A percentile compares a stretch with the other conserved stretches of the same genome.
phyloP scores from a whole-genome alignment of 2,888 invertebrate species.

The Oconnorella tubifera region DNA sequence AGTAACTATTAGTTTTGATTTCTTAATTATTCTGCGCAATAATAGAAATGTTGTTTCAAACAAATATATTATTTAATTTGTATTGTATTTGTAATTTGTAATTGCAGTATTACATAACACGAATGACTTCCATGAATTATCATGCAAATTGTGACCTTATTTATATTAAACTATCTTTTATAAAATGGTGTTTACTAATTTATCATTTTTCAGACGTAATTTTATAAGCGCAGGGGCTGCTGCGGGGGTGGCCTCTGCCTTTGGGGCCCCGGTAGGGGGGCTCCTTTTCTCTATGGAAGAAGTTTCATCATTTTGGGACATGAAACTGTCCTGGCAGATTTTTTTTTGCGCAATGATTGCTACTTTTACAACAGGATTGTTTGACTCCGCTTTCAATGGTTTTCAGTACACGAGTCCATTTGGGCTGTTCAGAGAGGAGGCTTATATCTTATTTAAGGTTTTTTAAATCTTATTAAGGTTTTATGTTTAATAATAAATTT shows the following conservation, averaged over 20 bases:
- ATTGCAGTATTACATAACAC: too few species aligned
- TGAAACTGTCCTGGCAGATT: conserved; percentile 57
- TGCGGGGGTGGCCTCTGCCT: conserved; percentile 58
- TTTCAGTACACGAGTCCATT: conserved; percentile 49
- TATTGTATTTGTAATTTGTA: too few species aligned
- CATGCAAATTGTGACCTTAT: too few species aligned
- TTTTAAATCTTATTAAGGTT: neutral
- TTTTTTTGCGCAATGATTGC: conserved; percentile 58
- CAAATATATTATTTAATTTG: too few species aligned
- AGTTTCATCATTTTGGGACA: conserved; percentile 57
- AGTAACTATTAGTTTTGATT: too few species aligned
- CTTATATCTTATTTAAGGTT: conserved; percentile 54
- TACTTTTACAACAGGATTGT: conserved; percentile 53
- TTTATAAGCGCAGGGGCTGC: conserved; percentile 56
- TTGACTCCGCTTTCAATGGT: conserved; percentile 52
- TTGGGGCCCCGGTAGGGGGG: conserved; percentile 58
- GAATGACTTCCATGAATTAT: too few species aligned
- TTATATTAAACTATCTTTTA: too few species aligned
- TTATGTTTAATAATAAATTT: neutral
- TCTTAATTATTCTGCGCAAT: too few species aligned
- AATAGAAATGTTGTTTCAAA: too few species aligned
- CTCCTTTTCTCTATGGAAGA: conserved; percentile 59
- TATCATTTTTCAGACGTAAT: conserved; percentile 44
- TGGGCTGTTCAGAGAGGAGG: conserved; percentile 52
- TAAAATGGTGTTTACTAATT: neutral